A percentile compares a stretch with the other conserved stretches of the same genome.
Conservation (phyloP, 2,113 vertebrate genomes). For the Lepus europaeus region DNA sequence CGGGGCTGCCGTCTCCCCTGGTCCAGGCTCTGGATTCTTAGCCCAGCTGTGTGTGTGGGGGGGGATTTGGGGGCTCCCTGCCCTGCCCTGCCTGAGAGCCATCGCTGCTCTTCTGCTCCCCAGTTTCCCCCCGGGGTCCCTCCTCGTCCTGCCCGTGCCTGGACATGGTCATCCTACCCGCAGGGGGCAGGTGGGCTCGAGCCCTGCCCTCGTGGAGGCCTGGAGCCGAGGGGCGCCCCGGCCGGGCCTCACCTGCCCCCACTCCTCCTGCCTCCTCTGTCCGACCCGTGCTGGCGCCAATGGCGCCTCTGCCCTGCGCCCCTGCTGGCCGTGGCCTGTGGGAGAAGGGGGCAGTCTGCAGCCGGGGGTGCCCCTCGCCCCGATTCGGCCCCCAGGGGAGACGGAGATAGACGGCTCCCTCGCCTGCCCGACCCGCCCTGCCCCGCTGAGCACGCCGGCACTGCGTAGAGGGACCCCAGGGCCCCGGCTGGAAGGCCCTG, state of each 20-base stretch:
- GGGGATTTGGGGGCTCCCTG: neutral
- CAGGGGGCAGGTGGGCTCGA: neutral
- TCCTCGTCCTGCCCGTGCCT: neutral
- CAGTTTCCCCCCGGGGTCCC: neutral
- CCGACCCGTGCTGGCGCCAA: fast-evolving
- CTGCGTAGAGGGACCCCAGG: too few relatives aligned
- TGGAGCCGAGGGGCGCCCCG: fast-evolving
- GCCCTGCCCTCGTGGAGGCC: fast-evolving
- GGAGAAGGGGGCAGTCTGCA: fast-evolving
- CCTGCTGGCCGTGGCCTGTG: fast-evolving
- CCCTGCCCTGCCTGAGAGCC: neutral
- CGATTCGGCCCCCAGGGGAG: neutral
- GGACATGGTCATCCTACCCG: neutral
- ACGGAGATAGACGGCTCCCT: fast-evolving
- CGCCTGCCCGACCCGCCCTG: neutral
- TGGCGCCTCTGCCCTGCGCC: neutral
- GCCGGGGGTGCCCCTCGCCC: fast-evolving
- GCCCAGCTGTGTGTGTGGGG: neutral
- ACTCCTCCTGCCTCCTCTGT: neutral
- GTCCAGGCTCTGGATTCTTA: neutral
- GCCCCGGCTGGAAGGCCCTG: too few relatives aligned
- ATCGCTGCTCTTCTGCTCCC: neutral
- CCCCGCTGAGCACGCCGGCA: fast-evolving
- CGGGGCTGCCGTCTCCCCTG: neutral
- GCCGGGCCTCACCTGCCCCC: too few relatives aligned